Percentiles rank a stretch among this genome's conserved stretches.
Evolutionary conservation across 2,113 vertebrate genomes (phyloP).

Genomic region (Saguinus imperator): DNA sequence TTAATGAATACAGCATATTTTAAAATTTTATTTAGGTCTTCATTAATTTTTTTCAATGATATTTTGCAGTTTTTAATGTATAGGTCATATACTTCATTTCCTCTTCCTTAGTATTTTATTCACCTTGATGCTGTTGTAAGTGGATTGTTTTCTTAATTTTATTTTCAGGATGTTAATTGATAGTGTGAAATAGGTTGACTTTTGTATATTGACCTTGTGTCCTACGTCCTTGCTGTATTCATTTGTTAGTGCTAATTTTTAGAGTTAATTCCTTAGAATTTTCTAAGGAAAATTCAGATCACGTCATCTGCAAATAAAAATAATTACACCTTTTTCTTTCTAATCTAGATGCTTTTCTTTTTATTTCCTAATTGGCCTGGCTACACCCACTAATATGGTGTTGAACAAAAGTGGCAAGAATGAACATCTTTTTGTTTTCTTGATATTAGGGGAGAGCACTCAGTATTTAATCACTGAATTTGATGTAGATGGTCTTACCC

Average conservation of each 20-base stretch:
- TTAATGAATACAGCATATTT: background rate
- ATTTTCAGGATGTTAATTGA: background rate
- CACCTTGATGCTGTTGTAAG: background rate
- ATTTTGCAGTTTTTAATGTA: background rate
- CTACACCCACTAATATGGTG: background rate
- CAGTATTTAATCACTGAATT: background rate
- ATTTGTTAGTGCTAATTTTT: background rate
- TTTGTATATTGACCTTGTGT: background rate
- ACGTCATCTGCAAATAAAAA: background rate
- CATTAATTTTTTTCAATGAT: background rate
- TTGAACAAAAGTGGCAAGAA: constrained; percentile 13
- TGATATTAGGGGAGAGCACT: background rate
- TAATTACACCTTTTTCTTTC: background rate
- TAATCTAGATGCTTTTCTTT: background rate
- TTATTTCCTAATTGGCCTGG: background rate
- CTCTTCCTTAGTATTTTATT: background rate
- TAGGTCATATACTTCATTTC: background rate
- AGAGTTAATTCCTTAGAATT: background rate
- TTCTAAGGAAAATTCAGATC: background rate
- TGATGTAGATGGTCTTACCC: background rate
- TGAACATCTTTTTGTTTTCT: background rate
- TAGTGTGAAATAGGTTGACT: background rate
- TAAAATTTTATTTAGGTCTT: background rate
- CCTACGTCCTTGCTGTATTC: background rate
- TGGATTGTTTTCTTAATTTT: background rate